These are phyloP conservation scores for Galeopsomyia nigrocyanea DNA, from an alignment of 2,888 invertebrate genomes.

Conservation along the genomic window DNA sequence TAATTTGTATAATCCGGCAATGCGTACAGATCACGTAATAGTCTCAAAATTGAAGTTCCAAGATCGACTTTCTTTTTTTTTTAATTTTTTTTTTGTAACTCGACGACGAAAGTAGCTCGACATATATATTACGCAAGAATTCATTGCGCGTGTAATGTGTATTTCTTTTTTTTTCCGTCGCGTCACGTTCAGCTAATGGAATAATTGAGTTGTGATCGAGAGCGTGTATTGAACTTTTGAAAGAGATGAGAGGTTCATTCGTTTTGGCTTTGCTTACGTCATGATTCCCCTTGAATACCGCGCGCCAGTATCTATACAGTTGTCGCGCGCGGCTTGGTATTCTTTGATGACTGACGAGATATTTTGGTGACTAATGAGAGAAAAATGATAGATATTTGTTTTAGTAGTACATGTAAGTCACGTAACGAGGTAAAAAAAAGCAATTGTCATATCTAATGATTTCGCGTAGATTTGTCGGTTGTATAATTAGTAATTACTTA, in stretches of 20 bases:
- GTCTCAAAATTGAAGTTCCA: constrained; percentile 4
- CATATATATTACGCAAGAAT: not conserved
- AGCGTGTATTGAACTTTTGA: not conserved
- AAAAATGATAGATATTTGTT: too few relatives aligned
- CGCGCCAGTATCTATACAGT: too few relatives aligned
- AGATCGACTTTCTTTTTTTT: constrained; percentile 32
- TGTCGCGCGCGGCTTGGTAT: too few relatives aligned
- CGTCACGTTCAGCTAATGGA: not conserved
- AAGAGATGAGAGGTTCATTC: constrained; percentile 10
- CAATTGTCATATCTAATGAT: too few relatives aligned
- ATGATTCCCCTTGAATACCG: constrained; percentile 5
- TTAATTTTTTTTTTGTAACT: constrained; percentile 1
- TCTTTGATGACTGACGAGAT: too few relatives aligned
- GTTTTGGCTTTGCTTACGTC: not conserved
- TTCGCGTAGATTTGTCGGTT: too few relatives aligned
- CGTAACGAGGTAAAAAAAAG: too few relatives aligned
- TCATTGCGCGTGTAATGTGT: too few relatives aligned
- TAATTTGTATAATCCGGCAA: too few relatives aligned
- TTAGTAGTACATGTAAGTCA: too few relatives aligned
- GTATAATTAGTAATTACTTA: too few relatives aligned
- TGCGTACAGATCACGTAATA: not conserved
- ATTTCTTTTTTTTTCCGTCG: not conserved
- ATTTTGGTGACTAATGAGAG: too few relatives aligned
- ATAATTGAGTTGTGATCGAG: constrained; percentile 20
- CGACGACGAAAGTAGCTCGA: not conserved